phyloP scores from a whole-genome alignment of 2,797 vertebrate species.

The Lophius americanus region DNA sequence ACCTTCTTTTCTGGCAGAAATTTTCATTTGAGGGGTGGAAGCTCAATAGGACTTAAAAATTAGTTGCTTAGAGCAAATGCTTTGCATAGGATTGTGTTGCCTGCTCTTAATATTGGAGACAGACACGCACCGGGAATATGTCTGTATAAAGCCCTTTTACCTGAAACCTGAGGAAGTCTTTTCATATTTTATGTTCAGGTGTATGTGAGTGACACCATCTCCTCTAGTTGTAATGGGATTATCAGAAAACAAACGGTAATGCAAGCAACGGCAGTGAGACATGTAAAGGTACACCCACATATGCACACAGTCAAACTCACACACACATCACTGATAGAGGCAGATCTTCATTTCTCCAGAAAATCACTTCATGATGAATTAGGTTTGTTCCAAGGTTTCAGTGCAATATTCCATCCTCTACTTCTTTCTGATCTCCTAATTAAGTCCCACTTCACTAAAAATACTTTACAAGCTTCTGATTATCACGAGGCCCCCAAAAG shows the following conservation, averaged over 20 bases:
- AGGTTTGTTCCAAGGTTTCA: constrained; percentile 50
- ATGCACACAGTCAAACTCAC: neutral
- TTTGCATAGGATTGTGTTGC: neutral
- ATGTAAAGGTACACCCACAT: constrained; percentile 30
- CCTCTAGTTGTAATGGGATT: constrained; percentile 31
- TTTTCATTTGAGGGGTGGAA: constrained; percentile 36
- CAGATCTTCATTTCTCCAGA: constrained; percentile 51
- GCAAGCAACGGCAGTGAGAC: constrained; percentile 21
- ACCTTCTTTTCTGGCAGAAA: constrained; percentile 32
- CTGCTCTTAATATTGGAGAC: neutral
- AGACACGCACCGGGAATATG: constrained; percentile 10
- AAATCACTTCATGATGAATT: constrained; percentile 62
- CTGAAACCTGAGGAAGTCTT: constrained; percentile 5
- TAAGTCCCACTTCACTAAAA: constrained; percentile 31
- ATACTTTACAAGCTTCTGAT: constrained; percentile 29
- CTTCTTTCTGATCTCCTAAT: constrained; percentile 45
- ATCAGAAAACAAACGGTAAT: constrained; percentile 40
- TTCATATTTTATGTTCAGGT: constrained; percentile 29
- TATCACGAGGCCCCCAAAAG: constrained; percentile 26
- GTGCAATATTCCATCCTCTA: constrained; percentile 30
- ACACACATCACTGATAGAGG: constrained; percentile 37
- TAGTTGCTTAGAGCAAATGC: constrained; percentile 25
- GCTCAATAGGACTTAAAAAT: constrained; percentile 48
- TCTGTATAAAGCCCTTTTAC: constrained; percentile 1
- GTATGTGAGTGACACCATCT: constrained; percentile 12